Evolutionary conservation across 2,888 invertebrate genomes (phyloP).

Genomic region (Tiphia femorata): DNA sequence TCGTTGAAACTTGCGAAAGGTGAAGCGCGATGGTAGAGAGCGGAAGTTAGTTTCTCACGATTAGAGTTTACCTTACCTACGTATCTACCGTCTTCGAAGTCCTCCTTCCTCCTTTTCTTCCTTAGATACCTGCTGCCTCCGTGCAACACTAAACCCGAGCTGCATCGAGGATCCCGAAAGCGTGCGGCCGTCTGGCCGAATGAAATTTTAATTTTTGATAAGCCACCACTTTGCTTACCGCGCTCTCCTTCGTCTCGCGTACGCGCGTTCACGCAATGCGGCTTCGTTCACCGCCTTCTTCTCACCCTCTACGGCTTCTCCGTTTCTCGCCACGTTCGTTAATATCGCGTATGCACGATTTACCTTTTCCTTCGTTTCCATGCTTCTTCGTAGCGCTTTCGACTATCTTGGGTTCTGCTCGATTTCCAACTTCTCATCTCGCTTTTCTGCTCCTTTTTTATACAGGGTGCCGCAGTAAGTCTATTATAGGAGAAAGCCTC

Average conservation of each 20-base stretch:
- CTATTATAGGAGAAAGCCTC: no score
- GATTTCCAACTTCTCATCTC: constrained; percentile 7
- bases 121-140: constrained; percentile 19
- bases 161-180: constrained; percentile 46
- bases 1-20: constrained; percentile 33
- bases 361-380: no score
- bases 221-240: constrained; percentile 45
- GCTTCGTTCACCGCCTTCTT: background rate
- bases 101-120: constrained; percentile 19
- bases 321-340: no score
- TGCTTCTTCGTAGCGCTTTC: background rate
- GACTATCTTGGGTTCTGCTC: constrained; percentile 12
- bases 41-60: constrained; percentile 52
- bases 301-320: background rate
- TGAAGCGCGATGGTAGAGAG: constrained; percentile 7
- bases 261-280: background rate
- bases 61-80: constrained; percentile 34
- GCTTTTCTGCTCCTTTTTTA: no score
- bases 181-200: constrained; percentile 50
- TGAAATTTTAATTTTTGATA: constrained; percentile 68
- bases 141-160: constrained; percentile 28
- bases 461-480: no score
- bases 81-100: constrained; percentile 10
- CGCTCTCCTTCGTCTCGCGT: constrained; percentile 7
- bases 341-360: no score